A percentile compares a stretch with the other conserved stretches of the same genome.
Evolutionary conservation across 2,888 invertebrate species (phyloP).

Genomic region (Eupithecia exiguata): DNA sequence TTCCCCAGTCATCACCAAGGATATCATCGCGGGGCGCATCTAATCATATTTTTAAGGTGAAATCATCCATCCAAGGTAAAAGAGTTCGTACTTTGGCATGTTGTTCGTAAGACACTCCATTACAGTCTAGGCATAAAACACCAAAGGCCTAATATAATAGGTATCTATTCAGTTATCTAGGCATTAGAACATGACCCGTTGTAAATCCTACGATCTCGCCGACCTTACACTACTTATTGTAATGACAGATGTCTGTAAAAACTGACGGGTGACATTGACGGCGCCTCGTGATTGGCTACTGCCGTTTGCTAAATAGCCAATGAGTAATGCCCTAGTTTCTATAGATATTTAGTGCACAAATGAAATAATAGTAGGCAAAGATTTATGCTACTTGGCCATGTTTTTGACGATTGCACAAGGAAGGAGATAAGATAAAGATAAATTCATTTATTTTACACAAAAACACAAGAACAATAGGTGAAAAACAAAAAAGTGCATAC

Average conservation of each 20-base stretch:
- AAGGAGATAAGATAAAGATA: too few species aligned
- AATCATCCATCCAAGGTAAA: too few species aligned
- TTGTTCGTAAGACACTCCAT: too few species aligned
- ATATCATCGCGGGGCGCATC: too few species aligned
- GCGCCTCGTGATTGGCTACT: slow-evolving; percentile 30
- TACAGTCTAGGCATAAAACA: too few species aligned
- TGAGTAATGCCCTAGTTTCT: slow-evolving; percentile 32
- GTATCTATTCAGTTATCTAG: neutral
- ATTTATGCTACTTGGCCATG: neutral
- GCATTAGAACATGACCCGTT: slow-evolving; percentile 21
- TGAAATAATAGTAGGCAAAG: slow-evolving; percentile 11
- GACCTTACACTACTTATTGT: slow-evolving; percentile 36
- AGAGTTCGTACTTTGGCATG: too few species aligned
- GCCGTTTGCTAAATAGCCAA: slow-evolving; percentile 29
- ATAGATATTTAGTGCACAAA: slow-evolving; percentile 20
- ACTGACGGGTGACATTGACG: slow-evolving; percentile 34
- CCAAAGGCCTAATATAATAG: neutral
- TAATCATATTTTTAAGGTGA: too few species aligned
- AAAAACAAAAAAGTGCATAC: too few species aligned
- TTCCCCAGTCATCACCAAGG: too few species aligned
- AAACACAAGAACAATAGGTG: too few species aligned
- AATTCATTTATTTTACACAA: too few species aligned
- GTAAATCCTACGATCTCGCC: slow-evolving; percentile 12
- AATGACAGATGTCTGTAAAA: slow-evolving; percentile 33
- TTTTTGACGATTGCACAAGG: neutral